phyloP scores from a whole-genome alignment of 2,888 invertebrate species.

The Thecocarcelia acutangulata region DNA sequence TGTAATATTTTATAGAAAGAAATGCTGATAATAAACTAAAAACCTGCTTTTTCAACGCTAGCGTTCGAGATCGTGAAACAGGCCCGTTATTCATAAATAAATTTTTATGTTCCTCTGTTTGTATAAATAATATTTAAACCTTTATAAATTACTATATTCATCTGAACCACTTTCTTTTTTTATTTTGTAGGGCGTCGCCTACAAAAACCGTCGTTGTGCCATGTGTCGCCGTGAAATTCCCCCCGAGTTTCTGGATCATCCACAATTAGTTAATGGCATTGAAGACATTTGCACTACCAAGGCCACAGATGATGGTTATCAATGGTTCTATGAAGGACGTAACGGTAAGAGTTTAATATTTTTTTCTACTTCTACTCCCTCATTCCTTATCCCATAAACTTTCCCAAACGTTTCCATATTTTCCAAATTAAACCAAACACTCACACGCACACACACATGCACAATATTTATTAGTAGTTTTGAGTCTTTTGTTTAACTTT shows the following conservation, averaged over 20 bases:
- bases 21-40: too few relatives aligned
- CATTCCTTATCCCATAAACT: not conserved
- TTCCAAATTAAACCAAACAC: slow-evolving; percentile 8
- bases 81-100: too few relatives aligned
- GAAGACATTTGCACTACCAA: slow-evolving; percentile 81
- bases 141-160: too few relatives aligned
- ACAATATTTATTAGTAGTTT: slow-evolving; percentile 29
- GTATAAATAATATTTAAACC: too few relatives aligned
- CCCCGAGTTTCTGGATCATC: slow-evolving; percentile 92
- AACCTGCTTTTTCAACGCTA: too few relatives aligned
- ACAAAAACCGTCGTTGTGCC: slow-evolving; percentile 93
- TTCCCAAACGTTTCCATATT: too few relatives aligned
- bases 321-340: slow-evolving; percentile 98
- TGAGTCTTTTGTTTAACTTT: slow-evolving; percentile 19
- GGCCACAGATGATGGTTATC: slow-evolving; percentile 86
- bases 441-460: too few relatives aligned
- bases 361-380: not conserved
- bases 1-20: too few relatives aligned
- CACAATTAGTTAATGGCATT: slow-evolving; percentile 86
- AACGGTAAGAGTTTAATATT: slow-evolving; percentile 86
- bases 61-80: too few relatives aligned
- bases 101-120: not conserved
- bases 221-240: slow-evolving; percentile 96
- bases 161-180: not conserved
- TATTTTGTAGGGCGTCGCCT: slow-evolving; percentile 87